Base-by-base conservation (phyloP, 2,113 vertebrate species). In the Lamprotornis superbus region DNA sequence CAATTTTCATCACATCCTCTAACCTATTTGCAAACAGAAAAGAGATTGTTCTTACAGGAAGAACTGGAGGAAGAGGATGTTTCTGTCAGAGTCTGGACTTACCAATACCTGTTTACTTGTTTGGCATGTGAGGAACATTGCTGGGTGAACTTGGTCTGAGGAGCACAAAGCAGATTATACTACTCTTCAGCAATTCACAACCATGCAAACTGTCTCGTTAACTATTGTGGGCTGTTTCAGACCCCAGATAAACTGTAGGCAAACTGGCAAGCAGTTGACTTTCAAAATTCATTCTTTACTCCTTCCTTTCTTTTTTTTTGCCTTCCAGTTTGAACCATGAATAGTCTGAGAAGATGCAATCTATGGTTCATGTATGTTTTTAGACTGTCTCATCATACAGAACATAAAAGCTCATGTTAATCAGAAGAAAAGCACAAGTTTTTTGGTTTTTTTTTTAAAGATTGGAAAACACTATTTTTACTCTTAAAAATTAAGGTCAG, bases 401-500 rank as follows among this genome's bases (percentile, higher is more conserved):
- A 80, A 44, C 18, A 47, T 15, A 49, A 83, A 46, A 59, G 53
- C 63, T 86, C 23, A 19, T 17, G 39, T 56, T 44, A 80, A 16
- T 40, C 40, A 60, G n/a, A 73, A 80, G n/a, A 80, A 85, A 87
- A 59, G 6, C 27, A 64, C 8, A 49, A 61, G 12, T 2, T 71
- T 52, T 52, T 39, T 39, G 39, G 9, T 42, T 52, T 22, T 40
- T 49, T 19, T 91, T 91, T 84, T 71, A 40, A 77, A 74, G 25
- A 75, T 7, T 28, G 12, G 18, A 78, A 63, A 88, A 46, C 11
- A 63, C 10, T 39, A 52, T 50, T 94, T 90, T 67, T 64, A 47
- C 21, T 67, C 33, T 76, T 81, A 90, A 86, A 78, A 79, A 94
- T 95, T 93, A 96, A 70, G 79, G 86, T 91, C 83, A 91, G 50